Percentiles rank a stretch among this genome's conserved stretches.
Evolutionary conservation across 2,797 vertebrate genomes (phyloP).

Genomic region (Epinephelus awoara): DNA sequence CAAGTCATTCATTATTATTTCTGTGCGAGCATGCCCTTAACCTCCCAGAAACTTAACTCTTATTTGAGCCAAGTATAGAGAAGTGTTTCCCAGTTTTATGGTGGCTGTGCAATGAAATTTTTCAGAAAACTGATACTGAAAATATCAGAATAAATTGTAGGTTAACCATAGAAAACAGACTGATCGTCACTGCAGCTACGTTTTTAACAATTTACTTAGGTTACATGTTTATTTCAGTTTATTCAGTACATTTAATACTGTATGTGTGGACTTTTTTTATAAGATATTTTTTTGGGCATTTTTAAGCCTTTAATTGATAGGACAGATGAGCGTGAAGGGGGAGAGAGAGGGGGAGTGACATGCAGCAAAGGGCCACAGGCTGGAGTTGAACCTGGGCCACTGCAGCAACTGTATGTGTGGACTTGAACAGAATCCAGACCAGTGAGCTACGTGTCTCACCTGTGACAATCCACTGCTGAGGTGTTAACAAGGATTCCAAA

Average conservation of each 20-base stretch:
- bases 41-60: background rate
- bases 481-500: background rate
- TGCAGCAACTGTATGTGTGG: too few species aligned
- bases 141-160: background rate
- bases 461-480: background rate
- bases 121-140: background rate
- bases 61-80: background rate
- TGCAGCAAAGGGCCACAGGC: too few species aligned
- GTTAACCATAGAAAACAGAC: too few species aligned
- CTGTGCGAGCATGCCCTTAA: background rate
- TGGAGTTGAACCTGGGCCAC: too few species aligned
- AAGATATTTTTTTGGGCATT: too few species aligned
- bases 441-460: background rate
- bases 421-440: too few species aligned
- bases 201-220: background rate
- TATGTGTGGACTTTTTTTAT: background rate
- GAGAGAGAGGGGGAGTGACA: too few species aligned
- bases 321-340: too few species aligned
- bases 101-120: background rate
- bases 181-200: background rate
- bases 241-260: background rate
- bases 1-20: conserved; percentile 1
- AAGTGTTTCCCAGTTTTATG: background rate
- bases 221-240: background rate
- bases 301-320: too few species aligned